phyloP scores from a whole-genome alignment of 2,113 vertebrate genomes.

The Argyrosomus japonicus region DNA sequence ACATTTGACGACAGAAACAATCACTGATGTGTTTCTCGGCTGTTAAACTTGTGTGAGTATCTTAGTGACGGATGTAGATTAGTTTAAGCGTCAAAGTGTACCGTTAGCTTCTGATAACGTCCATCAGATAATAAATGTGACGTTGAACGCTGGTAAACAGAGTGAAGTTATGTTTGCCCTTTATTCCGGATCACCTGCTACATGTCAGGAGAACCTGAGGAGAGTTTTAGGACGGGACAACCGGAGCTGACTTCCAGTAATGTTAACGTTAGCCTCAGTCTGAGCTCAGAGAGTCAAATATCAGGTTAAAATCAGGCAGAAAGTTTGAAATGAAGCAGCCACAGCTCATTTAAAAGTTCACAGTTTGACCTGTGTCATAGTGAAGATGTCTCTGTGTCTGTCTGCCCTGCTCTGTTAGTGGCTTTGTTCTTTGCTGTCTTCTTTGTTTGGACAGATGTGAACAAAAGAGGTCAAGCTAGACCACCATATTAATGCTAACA shows the following conservation, averaged over 20 bases:
- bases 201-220: too few relatives aligned
- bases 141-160: neutral
- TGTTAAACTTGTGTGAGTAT: too few relatives aligned
- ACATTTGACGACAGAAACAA: neutral
- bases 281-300: neutral
- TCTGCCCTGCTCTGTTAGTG: neutral
- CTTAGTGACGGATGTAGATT: too few relatives aligned
- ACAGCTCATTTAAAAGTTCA: neutral
- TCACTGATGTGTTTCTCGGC: neutral
- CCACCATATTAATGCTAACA: neutral
- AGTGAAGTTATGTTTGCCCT: accelerated
- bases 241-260: neutral
- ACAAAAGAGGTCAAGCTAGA: neutral
- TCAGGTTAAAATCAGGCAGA: neutral
- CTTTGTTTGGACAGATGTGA: slow-evolving; percentile 18
- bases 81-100: neutral
- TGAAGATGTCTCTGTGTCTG: neutral
- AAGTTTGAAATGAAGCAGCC: neutral
- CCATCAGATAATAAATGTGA: neutral
- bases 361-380: too few relatives aligned
- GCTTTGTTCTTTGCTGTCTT: neutral
- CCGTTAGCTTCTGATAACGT: neutral
- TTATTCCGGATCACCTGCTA: too few relatives aligned
- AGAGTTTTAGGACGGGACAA: neutral
- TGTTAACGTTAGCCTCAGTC: neutral